phyloP scores from a whole-genome alignment of 2,888 invertebrate genomes.

The Hydrotaea cyrtoneurina region DNA sequence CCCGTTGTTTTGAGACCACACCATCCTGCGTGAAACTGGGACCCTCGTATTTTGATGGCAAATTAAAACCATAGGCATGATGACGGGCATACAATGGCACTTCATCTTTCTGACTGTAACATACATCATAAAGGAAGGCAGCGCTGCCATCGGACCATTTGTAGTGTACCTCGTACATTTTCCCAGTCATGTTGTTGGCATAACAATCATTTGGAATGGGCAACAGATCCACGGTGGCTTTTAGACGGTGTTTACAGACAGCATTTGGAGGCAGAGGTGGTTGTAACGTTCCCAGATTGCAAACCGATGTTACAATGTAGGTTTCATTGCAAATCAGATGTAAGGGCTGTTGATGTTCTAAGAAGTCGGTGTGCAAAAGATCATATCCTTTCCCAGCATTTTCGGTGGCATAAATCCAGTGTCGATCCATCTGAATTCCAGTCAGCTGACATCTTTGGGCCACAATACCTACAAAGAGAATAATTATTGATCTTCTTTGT shows the following conservation, averaged over 20 bases:
- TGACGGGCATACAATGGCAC: constrained; percentile 44
- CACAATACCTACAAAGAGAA: too few relatives aligned
- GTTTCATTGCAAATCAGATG: constrained; percentile 40
- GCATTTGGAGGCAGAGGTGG: neutral
- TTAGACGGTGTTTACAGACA: constrained; percentile 33
- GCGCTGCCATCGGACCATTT: neutral
- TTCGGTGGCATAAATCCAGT: constrained; percentile 47
- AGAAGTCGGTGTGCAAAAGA: constrained; percentile 51
- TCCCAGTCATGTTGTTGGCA: constrained; percentile 3
- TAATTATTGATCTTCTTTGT: too few relatives aligned
- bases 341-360: constrained; percentile 35
- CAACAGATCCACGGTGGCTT: neutral
- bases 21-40: constrained; percentile 61
- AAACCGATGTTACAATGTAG: constrained; percentile 8
- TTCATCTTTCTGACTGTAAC: constrained; percentile 40
- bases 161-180: constrained; percentile 46
- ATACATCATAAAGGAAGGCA: constrained; percentile 38
- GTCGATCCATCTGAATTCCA: constrained; percentile 39
- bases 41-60: constrained; percentile 38
- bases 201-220: constrained; percentile 32
- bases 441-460: constrained; percentile 49
- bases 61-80: constrained; percentile 48
- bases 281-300: constrained; percentile 23
- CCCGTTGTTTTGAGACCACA: constrained; percentile 69
- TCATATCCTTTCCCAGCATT: constrained; percentile 4